phyloP scores from a whole-genome alignment of 2,113 vertebrate species.

The Tragelaphus buxtoni region DNA sequence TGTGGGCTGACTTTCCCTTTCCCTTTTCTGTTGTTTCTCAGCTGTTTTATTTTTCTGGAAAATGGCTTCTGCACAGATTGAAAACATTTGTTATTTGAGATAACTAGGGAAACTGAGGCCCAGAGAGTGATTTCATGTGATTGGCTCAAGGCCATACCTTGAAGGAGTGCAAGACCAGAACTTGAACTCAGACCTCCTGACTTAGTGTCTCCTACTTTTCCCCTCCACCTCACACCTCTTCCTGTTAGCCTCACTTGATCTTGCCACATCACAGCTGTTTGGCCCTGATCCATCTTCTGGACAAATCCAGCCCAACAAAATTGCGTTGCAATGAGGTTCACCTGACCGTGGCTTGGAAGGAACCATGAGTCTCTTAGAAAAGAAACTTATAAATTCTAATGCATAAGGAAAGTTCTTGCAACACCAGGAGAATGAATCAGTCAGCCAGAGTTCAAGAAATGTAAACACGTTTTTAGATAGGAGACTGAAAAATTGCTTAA shows the following conservation, averaged over 20 bases:
- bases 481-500: conserved; percentile 68
- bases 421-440: conserved; percentile 63
- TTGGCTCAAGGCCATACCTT: neutral
- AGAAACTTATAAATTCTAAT: conserved; percentile 62
- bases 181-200: neutral
- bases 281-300: neutral
- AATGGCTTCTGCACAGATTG: conserved; percentile 6
- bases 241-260: neutral
- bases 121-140: neutral
- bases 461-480: conserved; percentile 73
- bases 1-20: neutral
- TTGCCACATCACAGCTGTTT: conserved; percentile 50
- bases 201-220: neutral
- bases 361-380: conserved; percentile 40
- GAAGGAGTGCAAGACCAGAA: neutral
- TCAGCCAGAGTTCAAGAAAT: conserved; percentile 74
- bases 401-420: conserved; percentile 56
- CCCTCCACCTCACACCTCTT: neutral
- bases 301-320: conserved; percentile 13
- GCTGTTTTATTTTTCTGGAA: conserved; percentile 4
- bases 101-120: conserved; percentile 41
- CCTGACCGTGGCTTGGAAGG: conserved; percentile 51
- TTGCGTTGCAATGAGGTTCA: neutral
- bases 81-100: conserved; percentile 16
- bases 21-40: conserved; percentile 16